phyloP scores from a whole-genome alignment of 2,797 vertebrate genomes.

The Amphiprion clarkii region DNA sequence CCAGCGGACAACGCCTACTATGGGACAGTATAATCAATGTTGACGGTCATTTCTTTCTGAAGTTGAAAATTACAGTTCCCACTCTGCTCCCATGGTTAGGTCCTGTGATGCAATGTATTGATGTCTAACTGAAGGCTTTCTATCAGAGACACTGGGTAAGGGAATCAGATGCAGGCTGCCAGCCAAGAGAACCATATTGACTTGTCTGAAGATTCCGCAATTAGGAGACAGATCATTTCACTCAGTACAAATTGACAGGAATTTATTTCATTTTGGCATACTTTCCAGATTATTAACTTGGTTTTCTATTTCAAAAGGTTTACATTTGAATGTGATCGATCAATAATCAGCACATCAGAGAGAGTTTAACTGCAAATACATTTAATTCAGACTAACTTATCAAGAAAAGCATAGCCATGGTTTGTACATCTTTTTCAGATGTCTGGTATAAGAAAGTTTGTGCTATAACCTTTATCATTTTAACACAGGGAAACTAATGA shows the following conservation, averaged over 20 bases:
- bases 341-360: neutral
- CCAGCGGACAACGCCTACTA: neutral
- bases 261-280: neutral
- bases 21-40: conserved; percentile 7
- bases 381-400: neutral
- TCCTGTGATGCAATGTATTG: conserved; percentile 1
- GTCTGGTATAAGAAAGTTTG: neutral
- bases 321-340: conserved; percentile 10
- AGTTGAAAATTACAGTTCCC: conserved; percentile 7
- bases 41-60: conserved; percentile 6
- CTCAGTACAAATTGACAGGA: neutral
- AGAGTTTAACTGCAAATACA: neutral
- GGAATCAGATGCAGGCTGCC: conserved; percentile 17
- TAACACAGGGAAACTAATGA: conserved; percentile 28
- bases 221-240: conserved; percentile 4
- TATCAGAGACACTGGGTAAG: neutral
- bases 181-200: neutral
- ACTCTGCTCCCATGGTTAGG: neutral
- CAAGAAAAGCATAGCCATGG: neutral
- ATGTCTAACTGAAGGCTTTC: conserved; percentile 13
- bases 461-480: conserved; percentile 24
- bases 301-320: neutral
- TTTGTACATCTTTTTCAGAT: neutral
- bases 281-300: neutral
- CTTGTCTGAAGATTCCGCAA: neutral